phyloP scores from a whole-genome alignment of 2,888 invertebrate genomes.

The Oligia latruncula region DNA sequence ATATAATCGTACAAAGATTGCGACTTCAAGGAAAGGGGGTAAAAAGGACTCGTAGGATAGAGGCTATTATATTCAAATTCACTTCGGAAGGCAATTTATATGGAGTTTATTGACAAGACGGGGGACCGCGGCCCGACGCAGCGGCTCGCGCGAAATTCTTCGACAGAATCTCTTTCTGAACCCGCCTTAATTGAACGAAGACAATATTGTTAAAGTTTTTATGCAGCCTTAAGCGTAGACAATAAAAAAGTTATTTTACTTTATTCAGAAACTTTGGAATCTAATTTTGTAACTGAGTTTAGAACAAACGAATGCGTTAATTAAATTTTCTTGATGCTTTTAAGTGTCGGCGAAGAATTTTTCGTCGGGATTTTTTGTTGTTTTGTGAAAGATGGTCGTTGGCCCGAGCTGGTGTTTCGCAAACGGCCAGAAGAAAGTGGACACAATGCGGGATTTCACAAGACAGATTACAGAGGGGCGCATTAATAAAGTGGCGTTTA shows the following conservation, averaged over 20 bases:
- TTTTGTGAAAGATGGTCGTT: slow-evolving; percentile 54
- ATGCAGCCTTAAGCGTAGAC: slow-evolving; percentile 66
- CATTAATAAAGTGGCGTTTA: slow-evolving; percentile 85
- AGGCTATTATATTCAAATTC: slow-evolving; percentile 90
- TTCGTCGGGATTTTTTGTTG: slow-evolving; percentile 67
- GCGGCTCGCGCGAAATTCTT: slow-evolving; percentile 84
- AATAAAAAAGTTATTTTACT: slow-evolving; percentile 61
- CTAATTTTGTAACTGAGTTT: slow-evolving; percentile 49
- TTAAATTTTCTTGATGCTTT: slow-evolving; percentile 54
- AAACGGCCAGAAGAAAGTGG: slow-evolving; percentile 82
- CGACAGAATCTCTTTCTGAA: slow-evolving; percentile 80
- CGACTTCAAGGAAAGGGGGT: slow-evolving; percentile 84
- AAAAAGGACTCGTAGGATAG: slow-evolving; percentile 85
- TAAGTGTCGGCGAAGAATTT: slow-evolving; percentile 54
- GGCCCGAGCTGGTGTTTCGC: slow-evolving; percentile 70
- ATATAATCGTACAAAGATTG: slow-evolving; percentile 89
- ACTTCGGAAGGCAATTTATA: slow-evolving; percentile 89
- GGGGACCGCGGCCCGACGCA: slow-evolving; percentile 74
- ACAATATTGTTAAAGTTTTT: slow-evolving; percentile 87
- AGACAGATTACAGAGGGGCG: slow-evolving; percentile 87
- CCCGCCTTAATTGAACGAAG: slow-evolving; percentile 86
- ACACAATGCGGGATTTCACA: slow-evolving; percentile 87
- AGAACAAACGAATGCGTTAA: slow-evolving; percentile 46
- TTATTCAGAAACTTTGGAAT: slow-evolving; percentile 51
- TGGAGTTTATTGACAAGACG: slow-evolving; percentile 89